Evolutionary conservation across 2,797 vertebrate genomes (phyloP), one percentile per base, ranked within the genome.

Genomic region (Peromyscus melanophrys): DNA sequence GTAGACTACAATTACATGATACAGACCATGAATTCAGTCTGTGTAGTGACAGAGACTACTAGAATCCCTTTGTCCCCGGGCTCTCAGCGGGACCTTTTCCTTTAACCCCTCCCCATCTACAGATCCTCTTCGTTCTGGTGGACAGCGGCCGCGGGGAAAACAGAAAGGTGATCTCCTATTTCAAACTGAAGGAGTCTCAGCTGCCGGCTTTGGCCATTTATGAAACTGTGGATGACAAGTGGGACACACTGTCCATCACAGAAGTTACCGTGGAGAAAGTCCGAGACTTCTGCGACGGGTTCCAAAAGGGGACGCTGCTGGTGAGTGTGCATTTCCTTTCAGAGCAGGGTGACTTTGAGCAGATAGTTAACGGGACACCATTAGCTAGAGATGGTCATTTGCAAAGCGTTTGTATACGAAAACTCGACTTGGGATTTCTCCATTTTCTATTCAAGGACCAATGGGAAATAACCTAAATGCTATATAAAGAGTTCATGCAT

Each of bases 41-140:
- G 16, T n/a, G 6, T 40, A 23, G 96, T 17, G 86, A n/a, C 29
- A 81, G 34, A 21, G n/a, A 59, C 78, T 1, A 52, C 19, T 37
- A 57, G 11, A 12, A 0, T 84, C 71, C 69, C 82, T 55, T 34
- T 46, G 59, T 65, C 37, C 25, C 57, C 2, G 4, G n/a, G 57
- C 27, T 37, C 80, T 97, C 76, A 81, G 37, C 43, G 16, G 81
- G 25, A 23, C n/a, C 12, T 97, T 34, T 93, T 6, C 94, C 73
- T 95, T 92, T 85, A 17, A n/a, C 83, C 91, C 96, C 63, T 90
- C 9, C 95, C 85, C 96, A 46, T 23, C 69, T 6, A 52, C 98
- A 99, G 99, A 98, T 99, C 96, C 98, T 99, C 94, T 99, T 99
- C 78, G 98, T 99, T 92, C 97, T 99, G 97, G 98, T 99, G 92